Evolutionary conservation across 2,113 vertebrate species (phyloP).

Genomic region (Poecile atricapillus): DNA sequence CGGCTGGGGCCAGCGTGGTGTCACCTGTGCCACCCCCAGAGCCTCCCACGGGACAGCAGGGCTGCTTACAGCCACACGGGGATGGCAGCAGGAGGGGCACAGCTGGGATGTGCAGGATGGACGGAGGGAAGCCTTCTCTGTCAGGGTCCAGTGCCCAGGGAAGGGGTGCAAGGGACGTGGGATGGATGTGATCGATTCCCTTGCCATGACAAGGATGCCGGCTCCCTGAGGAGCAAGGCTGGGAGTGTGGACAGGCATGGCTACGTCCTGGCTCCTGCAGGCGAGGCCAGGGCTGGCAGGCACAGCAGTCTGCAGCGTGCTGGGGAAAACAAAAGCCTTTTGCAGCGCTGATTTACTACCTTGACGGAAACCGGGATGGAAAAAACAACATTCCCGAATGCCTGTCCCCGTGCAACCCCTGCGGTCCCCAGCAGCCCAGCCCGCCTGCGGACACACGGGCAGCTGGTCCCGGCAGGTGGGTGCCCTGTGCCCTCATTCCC

Average conservation of each 20-base stretch:
- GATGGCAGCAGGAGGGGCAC: fast-evolving
- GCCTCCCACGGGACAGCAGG: fast-evolving
- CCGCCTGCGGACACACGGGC: not conserved
- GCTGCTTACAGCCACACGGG: not conserved
- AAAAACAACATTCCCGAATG: slow-evolving; percentile 37
- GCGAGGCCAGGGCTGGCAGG: not conserved
- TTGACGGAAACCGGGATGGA: not conserved
- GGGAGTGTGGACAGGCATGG: not conserved
- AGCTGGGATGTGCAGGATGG: fast-evolving
- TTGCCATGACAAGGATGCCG: not conserved
- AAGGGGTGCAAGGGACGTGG: fast-evolving
- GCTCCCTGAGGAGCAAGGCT: fast-evolving
- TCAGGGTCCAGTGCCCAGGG: fast-evolving
- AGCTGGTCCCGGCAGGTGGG: fast-evolving
- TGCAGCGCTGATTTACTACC: slow-evolving; percentile 24
- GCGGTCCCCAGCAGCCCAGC: not conserved
- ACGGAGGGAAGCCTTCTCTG: not conserved
- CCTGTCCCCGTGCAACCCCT: not conserved
- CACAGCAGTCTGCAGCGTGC: not conserved
- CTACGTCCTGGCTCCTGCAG: not conserved
- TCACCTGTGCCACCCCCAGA: not conserved
- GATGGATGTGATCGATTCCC: not conserved
- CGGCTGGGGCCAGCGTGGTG: not conserved
- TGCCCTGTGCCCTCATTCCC: not conserved
- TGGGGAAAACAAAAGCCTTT: slow-evolving; percentile 36